Evolutionary conservation across 2,888 invertebrate species (phyloP).

Genomic region (Lasioglossum pauxillum): DNA sequence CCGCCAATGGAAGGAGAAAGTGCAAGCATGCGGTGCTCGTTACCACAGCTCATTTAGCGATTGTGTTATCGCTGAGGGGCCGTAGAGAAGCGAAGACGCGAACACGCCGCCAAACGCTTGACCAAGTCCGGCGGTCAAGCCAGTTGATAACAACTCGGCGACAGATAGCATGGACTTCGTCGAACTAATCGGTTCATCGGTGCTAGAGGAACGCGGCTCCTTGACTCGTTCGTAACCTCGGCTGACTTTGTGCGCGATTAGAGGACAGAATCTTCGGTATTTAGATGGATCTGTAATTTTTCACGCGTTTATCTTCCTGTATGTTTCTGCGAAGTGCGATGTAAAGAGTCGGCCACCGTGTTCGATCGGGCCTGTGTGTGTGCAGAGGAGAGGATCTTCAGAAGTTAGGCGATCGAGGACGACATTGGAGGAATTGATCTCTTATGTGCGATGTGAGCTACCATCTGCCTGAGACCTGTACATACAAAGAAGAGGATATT

Average conservation of each 20-base stretch:
- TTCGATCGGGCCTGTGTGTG: background rate
- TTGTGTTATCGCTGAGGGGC: background rate
- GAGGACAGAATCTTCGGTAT: background rate
- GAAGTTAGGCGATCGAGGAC: background rate
- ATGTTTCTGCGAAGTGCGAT: background rate
- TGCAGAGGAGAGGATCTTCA: background rate
- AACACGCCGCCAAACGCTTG: background rate
- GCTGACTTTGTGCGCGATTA: background rate
- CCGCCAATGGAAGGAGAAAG: background rate
- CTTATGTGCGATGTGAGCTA: background rate
- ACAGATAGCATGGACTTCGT: background rate
- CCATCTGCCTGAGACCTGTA: background rate
- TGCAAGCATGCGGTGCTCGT: background rate
- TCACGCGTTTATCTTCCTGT: background rate
- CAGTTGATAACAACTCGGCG: background rate
- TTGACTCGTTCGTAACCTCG: background rate
- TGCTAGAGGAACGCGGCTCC: background rate
- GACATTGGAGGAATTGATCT: background rate
- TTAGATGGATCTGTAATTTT: background rate
- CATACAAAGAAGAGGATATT: background rate
- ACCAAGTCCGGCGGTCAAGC: background rate
- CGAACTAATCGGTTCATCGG: background rate
- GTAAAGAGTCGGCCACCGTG: background rate
- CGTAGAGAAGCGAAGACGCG: background rate
- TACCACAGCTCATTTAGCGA: background rate